phyloP scores from a whole-genome alignment of 2,113 vertebrate genomes.

The Erpornis zantholeuca region DNA sequence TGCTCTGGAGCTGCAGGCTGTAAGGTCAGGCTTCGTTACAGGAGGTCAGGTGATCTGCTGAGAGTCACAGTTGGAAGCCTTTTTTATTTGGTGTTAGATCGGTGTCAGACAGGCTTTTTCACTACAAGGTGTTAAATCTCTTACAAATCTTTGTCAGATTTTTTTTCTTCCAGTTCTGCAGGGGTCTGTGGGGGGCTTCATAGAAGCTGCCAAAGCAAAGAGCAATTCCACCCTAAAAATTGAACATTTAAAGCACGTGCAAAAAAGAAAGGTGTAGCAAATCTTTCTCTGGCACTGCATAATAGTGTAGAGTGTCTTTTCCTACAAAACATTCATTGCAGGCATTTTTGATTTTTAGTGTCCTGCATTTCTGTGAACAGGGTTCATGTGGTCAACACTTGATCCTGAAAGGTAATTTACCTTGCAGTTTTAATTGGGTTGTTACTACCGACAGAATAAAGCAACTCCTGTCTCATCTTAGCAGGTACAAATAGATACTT shows the following conservation, averaged over 20 bases:
- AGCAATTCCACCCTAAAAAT: neutral
- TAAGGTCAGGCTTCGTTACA: neutral
- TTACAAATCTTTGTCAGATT: neutral
- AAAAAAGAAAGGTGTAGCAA: neutral
- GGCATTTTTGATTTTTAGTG: conserved; percentile 47
- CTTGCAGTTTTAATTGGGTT: conserved; percentile 4
- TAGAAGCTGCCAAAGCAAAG: conserved; percentile 13
- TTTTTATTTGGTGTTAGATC: neutral
- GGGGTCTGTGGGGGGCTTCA: neutral
- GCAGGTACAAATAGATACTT: neutral
- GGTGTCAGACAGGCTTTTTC: neutral
- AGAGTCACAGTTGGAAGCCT: neutral
- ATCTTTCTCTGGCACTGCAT: conserved; percentile 4
- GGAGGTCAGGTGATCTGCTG: neutral
- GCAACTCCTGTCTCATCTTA: neutral
- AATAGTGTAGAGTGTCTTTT: conserved; percentile 27
- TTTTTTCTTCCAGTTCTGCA: neutral
- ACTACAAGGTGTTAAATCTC: neutral
- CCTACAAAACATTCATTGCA: conserved; percentile 18
- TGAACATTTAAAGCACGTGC: conserved; percentile 36
- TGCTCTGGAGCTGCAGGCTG: neutral
- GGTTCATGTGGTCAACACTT: conserved; percentile 27
- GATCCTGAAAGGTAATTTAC: conserved; percentile 26
- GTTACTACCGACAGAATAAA: neutral
- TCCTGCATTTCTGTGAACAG: conserved; percentile 38